A percentile compares a stretch with the other conserved stretches of the same genome.
These are phyloP conservation scores for Leptodactylus fuscus DNA, from an alignment of 2,113 vertebrate species.

Conservation along the genomic window DNA sequence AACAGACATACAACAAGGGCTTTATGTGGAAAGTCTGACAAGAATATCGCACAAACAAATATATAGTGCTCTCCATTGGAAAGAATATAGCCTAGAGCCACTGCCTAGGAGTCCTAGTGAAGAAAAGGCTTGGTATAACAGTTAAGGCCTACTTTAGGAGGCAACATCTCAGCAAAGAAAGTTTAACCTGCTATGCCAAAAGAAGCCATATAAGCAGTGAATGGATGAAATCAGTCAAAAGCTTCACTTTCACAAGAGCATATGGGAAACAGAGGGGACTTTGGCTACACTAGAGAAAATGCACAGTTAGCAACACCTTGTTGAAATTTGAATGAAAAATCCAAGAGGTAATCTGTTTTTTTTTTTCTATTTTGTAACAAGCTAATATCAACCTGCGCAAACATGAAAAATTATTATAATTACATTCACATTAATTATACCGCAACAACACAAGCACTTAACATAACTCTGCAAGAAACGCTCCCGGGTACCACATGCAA, in stretches of 20 bases:
- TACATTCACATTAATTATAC: conserved; percentile 59
- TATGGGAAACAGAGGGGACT: neutral
- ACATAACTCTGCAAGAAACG: conserved; percentile 42
- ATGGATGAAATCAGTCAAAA: neutral
- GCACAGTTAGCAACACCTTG: conserved; percentile 38
- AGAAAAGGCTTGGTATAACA: conserved; percentile 5
- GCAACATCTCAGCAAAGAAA: neutral
- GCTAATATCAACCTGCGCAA: conserved; percentile 54
- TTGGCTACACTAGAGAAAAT: conserved; percentile 1
- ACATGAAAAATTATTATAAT: conserved; percentile 43
- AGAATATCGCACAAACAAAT: neutral
- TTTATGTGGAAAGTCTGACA: neutral
- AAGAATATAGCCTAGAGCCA: too few species aligned
- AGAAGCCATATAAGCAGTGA: neutral
- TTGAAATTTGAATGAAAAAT: conserved; percentile 43
- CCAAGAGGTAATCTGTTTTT: conserved; percentile 59
- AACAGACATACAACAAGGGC: conserved; percentile 21
- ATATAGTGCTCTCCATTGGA: neutral
- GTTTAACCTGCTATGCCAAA: neutral
- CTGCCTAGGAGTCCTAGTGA: neutral
- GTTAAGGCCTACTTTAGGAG: neutral
- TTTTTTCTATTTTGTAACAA: conserved; percentile 30
- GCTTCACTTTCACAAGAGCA: neutral
- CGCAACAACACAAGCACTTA: conserved; percentile 55
- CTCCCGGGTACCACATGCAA: conserved; percentile 18